Base-by-base conservation (phyloP, 2,113 vertebrate species). In the Cheirogaleus medius region DNA sequence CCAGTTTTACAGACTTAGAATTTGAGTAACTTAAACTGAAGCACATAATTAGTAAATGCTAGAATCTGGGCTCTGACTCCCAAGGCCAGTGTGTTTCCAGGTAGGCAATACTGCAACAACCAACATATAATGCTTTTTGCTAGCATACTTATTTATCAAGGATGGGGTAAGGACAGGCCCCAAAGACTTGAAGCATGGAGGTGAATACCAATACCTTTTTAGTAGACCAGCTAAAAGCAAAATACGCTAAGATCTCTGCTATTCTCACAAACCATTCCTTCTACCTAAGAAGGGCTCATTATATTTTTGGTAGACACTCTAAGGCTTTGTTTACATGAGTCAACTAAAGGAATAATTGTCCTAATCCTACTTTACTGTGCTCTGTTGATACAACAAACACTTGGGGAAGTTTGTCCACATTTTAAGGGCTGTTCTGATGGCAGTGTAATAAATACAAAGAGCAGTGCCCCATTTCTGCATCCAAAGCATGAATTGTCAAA, bases 371-470 rank as follows among this genome's bases (percentile, higher is more conserved):
- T 95, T 78, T 39, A 91, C 78, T 71, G 27, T 20, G 54, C 63
- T 76, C 74, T 95, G 80, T 27, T 95, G 84, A 90, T 89, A 93
- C 11, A 84, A 84, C 17, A 96, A 74, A 69, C 25, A 60, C 66
- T 87, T 88, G 37, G 68, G 52, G 82, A 91, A 69, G 54, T 34
- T 4, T 63, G 74, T 77, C 82, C 88, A 64, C 25, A 34, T 47
- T 87, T 87, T 91, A 81, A 96, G 60, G 25, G 32, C 58, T 80
- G 47, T 29, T 37, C 29, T 37, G 4, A 49, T 39, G 29, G 78
- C 84, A 90, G 39, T 23, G 27, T 29, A 85, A 92, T 76, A 94
- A 69, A 73, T 78, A 94, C 52, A 82, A 71, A 63, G n/a, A 91
- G 20, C 39, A 64, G 42, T 44, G 54, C 12, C 68, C 42, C 10